Evolutionary conservation across 2,888 invertebrate genomes (phyloP).

Genomic region (Ophioninae sp.): DNA sequence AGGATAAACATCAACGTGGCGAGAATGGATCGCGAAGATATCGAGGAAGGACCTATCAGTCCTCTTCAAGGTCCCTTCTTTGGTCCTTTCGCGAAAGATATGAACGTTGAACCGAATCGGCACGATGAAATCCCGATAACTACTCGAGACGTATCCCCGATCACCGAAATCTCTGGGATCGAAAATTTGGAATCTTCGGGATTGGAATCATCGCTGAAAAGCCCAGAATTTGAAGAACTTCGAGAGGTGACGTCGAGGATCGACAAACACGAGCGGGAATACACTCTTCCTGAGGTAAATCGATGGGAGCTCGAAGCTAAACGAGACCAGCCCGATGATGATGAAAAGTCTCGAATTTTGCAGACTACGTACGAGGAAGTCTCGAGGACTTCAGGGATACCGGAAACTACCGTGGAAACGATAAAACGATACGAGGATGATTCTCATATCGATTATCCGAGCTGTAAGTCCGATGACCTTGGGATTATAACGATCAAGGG

Average conservation of each 20-base stretch:
- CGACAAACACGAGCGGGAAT: conserved; percentile 69
- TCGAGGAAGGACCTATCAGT: conserved; percentile 22
- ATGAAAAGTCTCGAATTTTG: conserved; percentile 71
- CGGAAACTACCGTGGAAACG: conserved; percentile 57
- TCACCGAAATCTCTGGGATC: conserved; percentile 18
- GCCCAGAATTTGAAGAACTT: neutral
- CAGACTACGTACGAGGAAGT: conserved; percentile 72
- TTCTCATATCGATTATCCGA: conserved; percentile 61
- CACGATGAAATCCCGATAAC: conserved; percentile 34
- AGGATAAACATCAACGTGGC: conserved; percentile 87
- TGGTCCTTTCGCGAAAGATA: conserved; percentile 72
- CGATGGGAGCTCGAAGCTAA: conserved; percentile 48
- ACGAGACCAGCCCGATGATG: conserved; percentile 68
- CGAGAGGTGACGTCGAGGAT: conserved; percentile 31
- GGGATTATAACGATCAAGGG: conserved; percentile 73
- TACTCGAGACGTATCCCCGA: neutral
- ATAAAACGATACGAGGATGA: conserved; percentile 56
- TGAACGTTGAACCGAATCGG: conserved; percentile 46
- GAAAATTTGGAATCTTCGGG: conserved; percentile 5
- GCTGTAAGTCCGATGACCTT: conserved; percentile 78
- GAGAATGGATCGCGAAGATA: conserved; percentile 81
- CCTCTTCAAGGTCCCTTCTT: conserved; percentile 72
- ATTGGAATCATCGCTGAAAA: neutral
- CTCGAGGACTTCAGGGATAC: conserved; percentile 26
- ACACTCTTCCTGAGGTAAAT: conserved; percentile 71